These are phyloP conservation scores for Acanthochromis polyacanthus DNA, from an alignment of 2,113 vertebrate species.

Conservation along the genomic window DNA sequence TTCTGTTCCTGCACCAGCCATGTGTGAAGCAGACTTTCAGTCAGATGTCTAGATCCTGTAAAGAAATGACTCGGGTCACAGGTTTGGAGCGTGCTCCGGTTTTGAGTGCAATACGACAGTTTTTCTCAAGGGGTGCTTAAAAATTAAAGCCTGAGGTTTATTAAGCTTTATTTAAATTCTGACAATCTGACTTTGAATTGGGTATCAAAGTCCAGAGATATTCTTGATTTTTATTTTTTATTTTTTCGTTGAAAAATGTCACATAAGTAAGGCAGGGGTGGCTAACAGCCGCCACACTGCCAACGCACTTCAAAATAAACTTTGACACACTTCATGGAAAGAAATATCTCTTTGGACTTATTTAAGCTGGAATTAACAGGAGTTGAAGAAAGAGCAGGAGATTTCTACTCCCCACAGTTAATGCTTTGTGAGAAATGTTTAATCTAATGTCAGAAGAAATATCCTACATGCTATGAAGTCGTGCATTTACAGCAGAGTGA, in stretches of 20 bases:
- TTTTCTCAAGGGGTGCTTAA: conserved; percentile 7
- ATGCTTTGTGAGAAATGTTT: conserved; percentile 65
- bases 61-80: not conserved
- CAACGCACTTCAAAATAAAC: not conserved
- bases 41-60: too few species aligned
- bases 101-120: conserved; percentile 1
- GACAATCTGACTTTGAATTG: conserved; percentile 27
- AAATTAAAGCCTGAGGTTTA: conserved; percentile 25
- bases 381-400: conserved; percentile 4
- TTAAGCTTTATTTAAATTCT: conserved; percentile 33
- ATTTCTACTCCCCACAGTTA: conserved; percentile 33
- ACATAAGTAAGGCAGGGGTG: conserved; percentile 3
- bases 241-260: conserved; percentile 17
- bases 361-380: conserved; percentile 32
- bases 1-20: too few species aligned
- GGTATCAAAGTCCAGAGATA: conserved; percentile 11
- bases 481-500: conserved; percentile 47
- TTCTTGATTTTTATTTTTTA: conserved; percentile 17
- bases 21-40: too few species aligned
- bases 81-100: not conserved
- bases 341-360: conserved; percentile 9
- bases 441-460: conserved; percentile 67
- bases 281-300: not conserved
- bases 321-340: not conserved
- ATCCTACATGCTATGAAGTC: conserved; percentile 52